Percentiles rank a stretch among this genome's conserved stretches.
Evolutionary conservation across 1,140 invertebrate species (phyloP).

Genomic region (Procambarus virginalis): DNA sequence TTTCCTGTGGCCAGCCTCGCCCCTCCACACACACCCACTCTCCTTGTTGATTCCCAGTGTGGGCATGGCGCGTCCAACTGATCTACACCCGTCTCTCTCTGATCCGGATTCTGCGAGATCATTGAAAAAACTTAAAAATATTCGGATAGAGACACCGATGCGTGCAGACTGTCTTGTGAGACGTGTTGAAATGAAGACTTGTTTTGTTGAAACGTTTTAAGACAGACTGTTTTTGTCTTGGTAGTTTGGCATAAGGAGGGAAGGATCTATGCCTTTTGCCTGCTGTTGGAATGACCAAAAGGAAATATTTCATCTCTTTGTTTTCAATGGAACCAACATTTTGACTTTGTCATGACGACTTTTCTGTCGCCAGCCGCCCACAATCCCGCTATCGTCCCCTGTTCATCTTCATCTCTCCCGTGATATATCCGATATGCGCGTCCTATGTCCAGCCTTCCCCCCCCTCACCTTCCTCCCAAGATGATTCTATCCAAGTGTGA

Average conservation of each 20-base stretch:
- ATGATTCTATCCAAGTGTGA: too few species aligned
- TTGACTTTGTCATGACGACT: too few species aligned
- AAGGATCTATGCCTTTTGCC: not conserved
- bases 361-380: too few species aligned
- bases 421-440: not conserved
- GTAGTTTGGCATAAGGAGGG: not conserved
- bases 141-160: not conserved
- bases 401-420: not conserved
- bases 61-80: not conserved
- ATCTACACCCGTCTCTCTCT: not conserved
- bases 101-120: not conserved
- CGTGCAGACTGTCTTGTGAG: not conserved
- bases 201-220: not conserved
- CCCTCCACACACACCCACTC: not conserved
- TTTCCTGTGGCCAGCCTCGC: not conserved
- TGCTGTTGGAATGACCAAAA: not conserved
- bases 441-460: not conserved
- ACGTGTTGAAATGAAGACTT: not conserved
- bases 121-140: not conserved
- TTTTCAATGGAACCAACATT: too few species aligned
- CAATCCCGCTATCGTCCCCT: too few species aligned
- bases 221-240: not conserved
- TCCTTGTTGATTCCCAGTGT: slow-evolving; percentile 4
- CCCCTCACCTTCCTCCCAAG: not conserved
- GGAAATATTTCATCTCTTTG: too few species aligned